Evolutionary conservation across 2,888 invertebrate genomes (phyloP).

Genomic region (Falcaria lacertinaria): DNA sequence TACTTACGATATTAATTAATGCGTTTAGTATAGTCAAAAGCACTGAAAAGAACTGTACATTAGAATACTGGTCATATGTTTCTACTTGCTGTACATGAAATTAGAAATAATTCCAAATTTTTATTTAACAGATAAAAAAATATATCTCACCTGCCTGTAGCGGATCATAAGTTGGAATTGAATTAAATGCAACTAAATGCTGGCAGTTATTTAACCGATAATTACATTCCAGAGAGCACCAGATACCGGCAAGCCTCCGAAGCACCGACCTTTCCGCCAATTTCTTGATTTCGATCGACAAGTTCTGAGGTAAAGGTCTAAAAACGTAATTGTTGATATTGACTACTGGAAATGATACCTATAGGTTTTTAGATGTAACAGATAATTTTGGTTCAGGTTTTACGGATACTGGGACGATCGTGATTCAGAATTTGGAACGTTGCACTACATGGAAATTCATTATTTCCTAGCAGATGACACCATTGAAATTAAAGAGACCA

Average conservation of each 20-base stretch:
- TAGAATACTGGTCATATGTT: too few species aligned
- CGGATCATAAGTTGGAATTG: too few species aligned
- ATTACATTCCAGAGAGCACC: constrained; percentile 53
- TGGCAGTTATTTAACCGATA: background rate
- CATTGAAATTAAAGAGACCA: constrained; percentile 90
- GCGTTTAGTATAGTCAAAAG: too few species aligned
- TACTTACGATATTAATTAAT: too few species aligned
- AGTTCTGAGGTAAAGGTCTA: constrained; percentile 59
- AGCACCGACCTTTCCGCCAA: constrained; percentile 84
- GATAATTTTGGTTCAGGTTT: constrained; percentile 75
- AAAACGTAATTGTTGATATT: too few species aligned
- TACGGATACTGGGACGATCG: constrained; percentile 95
- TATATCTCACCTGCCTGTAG: too few species aligned
- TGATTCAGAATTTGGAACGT: constrained; percentile 85
- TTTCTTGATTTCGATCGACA: constrained; percentile 91
- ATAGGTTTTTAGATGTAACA: background rate
- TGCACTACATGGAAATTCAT: constrained; percentile 88
- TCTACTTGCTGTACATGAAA: too few species aligned
- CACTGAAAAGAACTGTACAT: background rate
- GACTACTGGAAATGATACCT: too few species aligned
- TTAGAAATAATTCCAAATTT: too few species aligned
- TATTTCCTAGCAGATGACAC: constrained; percentile 94
- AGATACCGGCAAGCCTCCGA: constrained; percentile 47
- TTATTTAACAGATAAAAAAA: too few species aligned
- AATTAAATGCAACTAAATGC: too few species aligned